Evolutionary conservation across 64 coral and sea anemone genomes (phyloP), one percentile per base, ranked within the genome.

Genomic region (Porites australiensis): DNA sequence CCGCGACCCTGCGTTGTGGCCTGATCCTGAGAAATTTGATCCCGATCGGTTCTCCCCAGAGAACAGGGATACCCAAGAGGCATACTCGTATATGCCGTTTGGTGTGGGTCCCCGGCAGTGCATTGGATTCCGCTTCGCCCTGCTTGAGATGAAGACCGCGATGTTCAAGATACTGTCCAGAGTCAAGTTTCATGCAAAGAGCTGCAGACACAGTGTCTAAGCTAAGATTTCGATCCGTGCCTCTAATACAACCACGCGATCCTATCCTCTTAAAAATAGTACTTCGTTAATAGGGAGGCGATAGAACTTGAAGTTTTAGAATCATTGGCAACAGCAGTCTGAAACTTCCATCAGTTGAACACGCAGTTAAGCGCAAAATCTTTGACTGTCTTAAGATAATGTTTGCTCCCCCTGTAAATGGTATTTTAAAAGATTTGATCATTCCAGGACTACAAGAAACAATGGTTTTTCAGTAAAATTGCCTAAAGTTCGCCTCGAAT

Each of bases 81-180:
- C 79, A 8, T 82, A 63, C 79, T 82, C 79, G 3, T 82, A 82
- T 21, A 66, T 63, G 79, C 79, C 79, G 55, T 82, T 82, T 27
- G 63, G 79, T 21, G 63, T 63, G 55, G 79, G 79, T 44, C 79
- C 79, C 14, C 79, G 79, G 4, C 79, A 82, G 55, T 82, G 79
- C 79, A 82, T 82, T 18, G 79, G 55, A 8, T 63, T 82, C 16
- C 55, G 79, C 8, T 82, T 82, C 21, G 79, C 79, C 21, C 19
- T 82, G 54, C 55, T 66, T 3, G 79, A 82, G 79, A 63, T 82
- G 63, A 82, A 82, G 79, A 82, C 63, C 55, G 55, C 57, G 46
- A 60, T 82, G 79, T 13, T 82, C 58, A 82, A 13, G 57, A 61
- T 82, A 16, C 16, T 82, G 5, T 63, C 22, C 22, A 82, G 63